phyloP scores from a whole-genome alignment of 37 sponge, comb jelly and placozoan species.

The Dysidea cf. avara region DNA sequence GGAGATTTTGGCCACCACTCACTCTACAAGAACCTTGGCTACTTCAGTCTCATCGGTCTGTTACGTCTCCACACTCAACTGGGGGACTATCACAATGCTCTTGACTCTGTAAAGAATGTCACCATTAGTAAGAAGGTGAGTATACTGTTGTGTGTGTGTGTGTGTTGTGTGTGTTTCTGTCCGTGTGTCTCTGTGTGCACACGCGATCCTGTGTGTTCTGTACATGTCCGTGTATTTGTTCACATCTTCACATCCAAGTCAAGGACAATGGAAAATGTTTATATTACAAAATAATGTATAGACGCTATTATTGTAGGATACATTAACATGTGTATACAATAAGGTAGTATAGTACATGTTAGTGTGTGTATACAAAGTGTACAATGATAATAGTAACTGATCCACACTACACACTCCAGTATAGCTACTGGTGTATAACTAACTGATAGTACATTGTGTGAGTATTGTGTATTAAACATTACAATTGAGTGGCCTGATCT shows the following conservation, averaged over 20 bases:
- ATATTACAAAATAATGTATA: too few relatives aligned
- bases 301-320: too few relatives aligned
- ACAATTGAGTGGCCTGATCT: too few relatives aligned
- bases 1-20: slow-evolving; percentile 84
- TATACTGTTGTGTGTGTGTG: neutral
- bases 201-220: slow-evolving; percentile 4
- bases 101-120: slow-evolving; percentile 72
- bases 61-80: slow-evolving; percentile 89
- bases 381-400: too few relatives aligned
- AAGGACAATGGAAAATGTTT: neutral
- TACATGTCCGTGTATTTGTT: slow-evolving; percentile 19
- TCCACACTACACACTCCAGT: too few relatives aligned
- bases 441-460: too few relatives aligned
- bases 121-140: slow-evolving; percentile 89
- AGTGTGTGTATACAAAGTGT: too few relatives aligned
- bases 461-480: too few relatives aligned
- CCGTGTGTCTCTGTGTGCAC: neutral
- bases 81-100: slow-evolving; percentile 92
- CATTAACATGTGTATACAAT: too few relatives aligned
- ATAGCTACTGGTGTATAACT: too few relatives aligned
- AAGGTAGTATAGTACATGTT: too few relatives aligned
- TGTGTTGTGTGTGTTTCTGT: neutral
- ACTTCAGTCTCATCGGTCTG: slow-evolving; percentile 93
- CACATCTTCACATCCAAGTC: neutral
- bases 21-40: slow-evolving; percentile 91